Conservation (phyloP, 2,888 invertebrate genomes). For the Galerucella calmariensis region DNA sequence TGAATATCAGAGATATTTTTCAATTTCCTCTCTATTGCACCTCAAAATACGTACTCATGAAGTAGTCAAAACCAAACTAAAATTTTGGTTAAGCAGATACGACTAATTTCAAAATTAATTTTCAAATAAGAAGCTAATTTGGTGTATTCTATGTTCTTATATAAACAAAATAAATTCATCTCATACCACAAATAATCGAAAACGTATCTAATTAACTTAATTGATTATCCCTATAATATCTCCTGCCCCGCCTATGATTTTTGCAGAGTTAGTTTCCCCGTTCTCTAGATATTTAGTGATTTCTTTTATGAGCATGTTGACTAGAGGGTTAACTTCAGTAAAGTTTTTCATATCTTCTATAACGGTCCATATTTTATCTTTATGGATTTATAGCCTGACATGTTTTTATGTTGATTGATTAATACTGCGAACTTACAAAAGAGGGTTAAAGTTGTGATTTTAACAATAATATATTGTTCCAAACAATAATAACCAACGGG, state of each 20-base stretch:
- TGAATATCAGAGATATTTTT: no score
- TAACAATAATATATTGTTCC: neutral
- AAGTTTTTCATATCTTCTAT: conserved; percentile 46
- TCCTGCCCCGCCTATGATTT: conserved; percentile 12
- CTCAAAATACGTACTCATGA: no score
- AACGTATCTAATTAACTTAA: neutral
- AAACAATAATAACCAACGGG: no score
- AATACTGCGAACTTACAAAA: conserved; percentile 26
- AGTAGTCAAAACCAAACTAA: no score
- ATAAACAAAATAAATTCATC: no score
- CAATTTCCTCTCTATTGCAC: no score
- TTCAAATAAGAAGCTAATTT: no score
- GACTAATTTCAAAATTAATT: no score
- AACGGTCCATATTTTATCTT: conserved; percentile 47
- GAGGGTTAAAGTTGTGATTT: conserved; percentile 4
- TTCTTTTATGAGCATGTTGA: conserved; percentile 55
- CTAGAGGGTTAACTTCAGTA: conserved; percentile 47
- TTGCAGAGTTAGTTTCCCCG: conserved; percentile 39
- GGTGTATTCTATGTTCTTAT: no score
- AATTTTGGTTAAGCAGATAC: no score
- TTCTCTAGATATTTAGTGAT: conserved; percentile 48
- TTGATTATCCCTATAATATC: neutral
- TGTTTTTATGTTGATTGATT: conserved; percentile 43
- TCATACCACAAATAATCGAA: neutral
- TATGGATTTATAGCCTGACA: conserved; percentile 46